Evolutionary conservation across 2,797 vertebrate genomes (phyloP).

Genomic region (Sarcoramphus papa): DNA sequence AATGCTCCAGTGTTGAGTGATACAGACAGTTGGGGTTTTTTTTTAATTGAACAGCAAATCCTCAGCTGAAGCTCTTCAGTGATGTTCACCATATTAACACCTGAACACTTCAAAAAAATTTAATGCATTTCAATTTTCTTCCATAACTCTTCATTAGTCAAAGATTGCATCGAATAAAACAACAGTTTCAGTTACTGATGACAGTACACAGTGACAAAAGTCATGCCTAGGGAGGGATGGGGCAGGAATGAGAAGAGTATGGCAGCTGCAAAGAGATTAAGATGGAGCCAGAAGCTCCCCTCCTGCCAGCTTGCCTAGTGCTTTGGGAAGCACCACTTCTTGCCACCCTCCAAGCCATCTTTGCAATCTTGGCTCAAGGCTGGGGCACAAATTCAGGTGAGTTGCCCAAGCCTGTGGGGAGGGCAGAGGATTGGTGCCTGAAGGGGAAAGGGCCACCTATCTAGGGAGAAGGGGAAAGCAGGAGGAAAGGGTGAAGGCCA

Average conservation of each 20-base stretch:
- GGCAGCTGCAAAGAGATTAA: neutral
- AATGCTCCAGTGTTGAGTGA: neutral
- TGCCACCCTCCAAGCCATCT: neutral
- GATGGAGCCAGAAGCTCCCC: neutral
- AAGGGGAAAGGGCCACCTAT: neutral
- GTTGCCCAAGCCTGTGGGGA: neutral
- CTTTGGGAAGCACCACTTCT: neutral
- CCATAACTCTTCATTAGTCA: neutral
- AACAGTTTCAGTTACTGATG: neutral
- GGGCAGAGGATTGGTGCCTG: neutral
- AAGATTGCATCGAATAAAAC: neutral
- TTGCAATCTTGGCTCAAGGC: neutral
- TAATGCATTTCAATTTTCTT: neutral
- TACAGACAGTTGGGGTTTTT: accelerated
- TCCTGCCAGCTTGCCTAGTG: neutral
- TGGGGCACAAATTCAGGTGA: neutral
- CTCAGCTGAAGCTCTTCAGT: neutral
- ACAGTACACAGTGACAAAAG: neutral
- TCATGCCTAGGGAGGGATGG: neutral
- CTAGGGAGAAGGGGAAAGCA: neutral
- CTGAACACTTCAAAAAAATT: neutral
- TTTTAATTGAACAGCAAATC: neutral
- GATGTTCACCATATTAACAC: neutral
- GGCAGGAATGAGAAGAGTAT: neutral
- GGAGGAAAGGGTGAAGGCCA: neutral